Percentiles rank a stretch among this genome's conserved stretches.
phyloP scores from a whole-genome alignment of 1,140 invertebrate species.

The Hyposmocoma kahamanoa region DNA sequence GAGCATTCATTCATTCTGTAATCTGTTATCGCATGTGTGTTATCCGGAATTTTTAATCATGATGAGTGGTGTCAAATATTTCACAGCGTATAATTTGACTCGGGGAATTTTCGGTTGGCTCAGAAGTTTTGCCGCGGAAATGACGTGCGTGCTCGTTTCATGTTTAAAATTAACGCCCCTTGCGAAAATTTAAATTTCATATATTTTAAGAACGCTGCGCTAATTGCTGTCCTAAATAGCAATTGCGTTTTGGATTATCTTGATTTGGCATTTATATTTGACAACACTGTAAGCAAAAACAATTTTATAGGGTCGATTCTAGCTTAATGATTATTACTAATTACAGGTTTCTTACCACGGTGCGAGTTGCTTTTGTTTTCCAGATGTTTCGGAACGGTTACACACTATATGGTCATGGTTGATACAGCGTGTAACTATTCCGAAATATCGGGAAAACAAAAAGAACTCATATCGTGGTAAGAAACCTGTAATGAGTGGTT shows the following conservation, averaged over 20 bases:
- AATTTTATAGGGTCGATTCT: no score
- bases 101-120: constrained; percentile 31
- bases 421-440: no score
- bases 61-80: constrained; percentile 39
- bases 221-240: no score
- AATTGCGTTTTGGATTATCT: no score
- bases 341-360: constrained; percentile 3
- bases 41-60: constrained; percentile 20
- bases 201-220: no score
- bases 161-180: constrained; percentile 39
- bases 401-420: no score
- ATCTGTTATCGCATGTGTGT: constrained; percentile 12
- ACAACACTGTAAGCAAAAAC: no score
- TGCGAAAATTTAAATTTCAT: constrained; percentile 36
- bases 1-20: background rate
- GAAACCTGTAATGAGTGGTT: no score
- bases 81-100: constrained; percentile 28
- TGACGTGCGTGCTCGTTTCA: constrained; percentile 36
- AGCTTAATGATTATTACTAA: constrained; percentile 19
- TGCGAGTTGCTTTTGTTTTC: background rate
- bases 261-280: no score
- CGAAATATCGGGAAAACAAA: no score
- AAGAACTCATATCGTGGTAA: no score
- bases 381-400: no score
- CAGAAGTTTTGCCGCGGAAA: constrained; percentile 42